Base-by-base conservation (phyloP, 2,797 vertebrate genomes). In the Sphaeramia orbicularis region DNA sequence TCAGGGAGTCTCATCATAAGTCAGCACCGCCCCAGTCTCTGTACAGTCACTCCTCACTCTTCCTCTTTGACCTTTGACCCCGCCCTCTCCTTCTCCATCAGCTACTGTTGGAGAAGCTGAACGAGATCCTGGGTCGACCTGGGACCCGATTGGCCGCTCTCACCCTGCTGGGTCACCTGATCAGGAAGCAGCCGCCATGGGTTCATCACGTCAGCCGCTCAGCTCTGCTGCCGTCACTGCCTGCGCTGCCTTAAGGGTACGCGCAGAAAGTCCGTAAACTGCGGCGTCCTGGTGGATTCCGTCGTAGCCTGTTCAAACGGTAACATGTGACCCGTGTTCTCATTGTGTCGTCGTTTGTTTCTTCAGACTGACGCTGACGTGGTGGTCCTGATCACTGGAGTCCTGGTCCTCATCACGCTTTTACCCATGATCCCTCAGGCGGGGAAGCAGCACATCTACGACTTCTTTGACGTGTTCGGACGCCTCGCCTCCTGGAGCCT, bases 381-480 rank as follows among this genome's bases (percentile, higher is more conserved):
- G 37, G 92, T 97, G 18, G 93, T 98, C 64, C 95, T 99, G 76
- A 95, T 96, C 72, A 96, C 96, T 1, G 97, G 96, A 32, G 96
- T 98, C 70, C 91, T 99, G 81, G 96, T 99, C 83, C 93, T 99
- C 86, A 95, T 98, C 81, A 96, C 95, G 19, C 92, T 99, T 76
- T 89, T 99, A 61, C 98, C 98, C 59, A 97, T 98, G 96, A 97
- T 99, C 68, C 97, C 96, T 24, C 97, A 99, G 86, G 95, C 96
- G 0, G 96, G 96, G 53, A 97, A 97, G 64, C 95, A 97, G 55
- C 95, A 97, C 82, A 95, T 99, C 71, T 97, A 95, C 6, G 98
- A 99, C 86, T 97, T 97, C 92, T 99, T 99, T 50, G 97, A 98
- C 61, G 95, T 99, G 78, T 99, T 99, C 49, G 97, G 98, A 63